phyloP scores from a whole-genome alignment of 2,797 vertebrate species.

The Chelmon rostratus region DNA sequence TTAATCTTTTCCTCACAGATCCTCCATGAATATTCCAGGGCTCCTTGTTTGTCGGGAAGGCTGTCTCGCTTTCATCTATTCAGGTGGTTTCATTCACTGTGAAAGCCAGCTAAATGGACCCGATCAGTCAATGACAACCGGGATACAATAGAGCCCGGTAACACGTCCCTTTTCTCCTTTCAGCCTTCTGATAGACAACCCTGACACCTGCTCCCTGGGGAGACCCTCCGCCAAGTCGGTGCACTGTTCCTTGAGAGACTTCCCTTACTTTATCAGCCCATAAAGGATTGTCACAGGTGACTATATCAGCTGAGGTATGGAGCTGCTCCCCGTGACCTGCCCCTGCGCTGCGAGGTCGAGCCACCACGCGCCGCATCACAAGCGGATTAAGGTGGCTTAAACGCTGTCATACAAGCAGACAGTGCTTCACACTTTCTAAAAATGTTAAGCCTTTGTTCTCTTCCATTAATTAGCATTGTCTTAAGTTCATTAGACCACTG shows the following conservation, averaged over 20 bases:
- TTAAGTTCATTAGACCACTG: slow-evolving; percentile 97
- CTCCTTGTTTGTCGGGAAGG: slow-evolving; percentile 97
- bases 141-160: slow-evolving; percentile 93
- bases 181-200: slow-evolving; percentile 96
- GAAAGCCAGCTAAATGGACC: slow-evolving; percentile 96
- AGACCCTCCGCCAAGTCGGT: slow-evolving; percentile 79
- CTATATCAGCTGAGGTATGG: slow-evolving; percentile 92
- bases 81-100: slow-evolving; percentile 98
- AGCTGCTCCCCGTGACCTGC: slow-evolving; percentile 84
- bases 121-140: slow-evolving; percentile 99
- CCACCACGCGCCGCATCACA: slow-evolving; percentile 79
- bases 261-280: slow-evolving; percentile 91
- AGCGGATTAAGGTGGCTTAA: slow-evolving; percentile 90
- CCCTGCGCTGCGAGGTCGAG: slow-evolving; percentile 69
- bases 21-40: slow-evolving; percentile 99
- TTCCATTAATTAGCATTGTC: slow-evolving; percentile 97
- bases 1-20: slow-evolving; percentile 99
- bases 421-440: slow-evolving; percentile 82
- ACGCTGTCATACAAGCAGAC: slow-evolving; percentile 90
- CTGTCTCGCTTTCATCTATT: slow-evolving; percentile 99
- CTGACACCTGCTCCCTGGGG: slow-evolving; percentile 95
- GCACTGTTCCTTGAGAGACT: slow-evolving; percentile 90
- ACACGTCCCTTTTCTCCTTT: slow-evolving; percentile 93
- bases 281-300: slow-evolving; percentile 93
- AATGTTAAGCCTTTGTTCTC: slow-evolving; percentile 95